Percentiles rank a stretch among this genome's conserved stretches.
phyloP scores from a whole-genome alignment of 2,888 invertebrate genomes.

The Cerastis rubricosa region DNA sequence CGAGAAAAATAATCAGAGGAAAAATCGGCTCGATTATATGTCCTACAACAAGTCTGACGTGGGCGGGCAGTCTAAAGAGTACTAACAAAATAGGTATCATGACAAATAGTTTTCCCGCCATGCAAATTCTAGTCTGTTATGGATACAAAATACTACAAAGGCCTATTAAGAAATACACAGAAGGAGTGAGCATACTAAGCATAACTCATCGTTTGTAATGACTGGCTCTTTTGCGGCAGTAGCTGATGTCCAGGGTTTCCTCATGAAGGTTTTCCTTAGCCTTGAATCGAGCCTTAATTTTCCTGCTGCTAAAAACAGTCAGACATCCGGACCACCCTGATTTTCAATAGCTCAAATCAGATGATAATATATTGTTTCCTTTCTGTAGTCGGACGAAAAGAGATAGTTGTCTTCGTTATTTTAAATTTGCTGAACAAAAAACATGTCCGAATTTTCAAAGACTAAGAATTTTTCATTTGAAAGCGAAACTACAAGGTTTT shows the following conservation, averaged over 20 bases:
- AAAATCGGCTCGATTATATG: no score
- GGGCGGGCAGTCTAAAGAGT: no score
- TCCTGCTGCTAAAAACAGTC: not conserved
- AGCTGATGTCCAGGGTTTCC: not conserved
- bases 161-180: conserved; percentile 7
- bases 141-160: conserved; percentile 10
- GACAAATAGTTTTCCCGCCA: not conserved
- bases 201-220: not conserved
- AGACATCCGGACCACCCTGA: not conserved
- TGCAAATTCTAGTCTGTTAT: not conserved
- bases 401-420: no score
- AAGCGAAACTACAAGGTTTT: no score
- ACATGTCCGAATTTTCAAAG: no score
- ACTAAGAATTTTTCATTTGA: no score
- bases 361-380: not conserved
- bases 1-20: no score
- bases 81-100: not conserved
- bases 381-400: not conserved
- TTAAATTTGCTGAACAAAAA: no score
- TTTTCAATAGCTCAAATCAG: not conserved
- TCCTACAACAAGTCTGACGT: no score
- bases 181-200: conserved; percentile 3
- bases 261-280: not conserved
- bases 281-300: not conserved
- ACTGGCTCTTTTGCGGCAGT: not conserved